Base-by-base conservation (phyloP, 2,888 invertebrate species). In the Lycaena phlaeas region DNA sequence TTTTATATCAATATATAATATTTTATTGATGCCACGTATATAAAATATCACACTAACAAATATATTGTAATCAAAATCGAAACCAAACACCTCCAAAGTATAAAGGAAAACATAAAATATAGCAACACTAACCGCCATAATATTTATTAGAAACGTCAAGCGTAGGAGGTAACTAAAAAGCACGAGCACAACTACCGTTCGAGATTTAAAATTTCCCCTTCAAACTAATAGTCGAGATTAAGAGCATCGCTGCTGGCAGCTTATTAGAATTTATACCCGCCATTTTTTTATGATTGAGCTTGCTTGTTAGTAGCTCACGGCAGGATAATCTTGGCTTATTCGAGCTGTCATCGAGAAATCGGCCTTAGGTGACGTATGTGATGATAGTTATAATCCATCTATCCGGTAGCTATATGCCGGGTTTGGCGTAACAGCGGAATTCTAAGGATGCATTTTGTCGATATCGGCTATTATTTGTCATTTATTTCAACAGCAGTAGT, bases 91-190 rank as follows among this genome's bases (percentile, higher is more conserved):
- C 2, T 27, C 3, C 18, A 18, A 5, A 31, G 17, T 11, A 18
- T 34, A 7, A 12, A 12, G 34, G 18, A 34, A 27, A 30, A n/a
- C 2, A 10, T 9, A 0, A 3, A 12, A 3, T 11, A 31, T 18
- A 9, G 34, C 22, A 34, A 34, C 61, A 62, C 58, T 65, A 63
- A 60, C 58, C 64, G 52, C 43, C 51, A 56, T 66, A 56, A 34
- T 18, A 79, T 78, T 78, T 79, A 77, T 78, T 66, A 70, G 62
- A 54, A 57, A 49, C 36, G 34, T 52, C 54, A 49, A 63, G 73
- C 76, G 78, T 76, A 77, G 78, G 78, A 77, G 76, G 74, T 64
- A 66, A 68, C 71, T 74, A 68, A 71, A 76, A 76, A 77, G 9
- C 65, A 61, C 53, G 60, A 59, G 63, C 63, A 45, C 64, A 69